Base-by-base conservation (phyloP, 2,113 vertebrate genomes). In the Labrus mixtus region DNA sequence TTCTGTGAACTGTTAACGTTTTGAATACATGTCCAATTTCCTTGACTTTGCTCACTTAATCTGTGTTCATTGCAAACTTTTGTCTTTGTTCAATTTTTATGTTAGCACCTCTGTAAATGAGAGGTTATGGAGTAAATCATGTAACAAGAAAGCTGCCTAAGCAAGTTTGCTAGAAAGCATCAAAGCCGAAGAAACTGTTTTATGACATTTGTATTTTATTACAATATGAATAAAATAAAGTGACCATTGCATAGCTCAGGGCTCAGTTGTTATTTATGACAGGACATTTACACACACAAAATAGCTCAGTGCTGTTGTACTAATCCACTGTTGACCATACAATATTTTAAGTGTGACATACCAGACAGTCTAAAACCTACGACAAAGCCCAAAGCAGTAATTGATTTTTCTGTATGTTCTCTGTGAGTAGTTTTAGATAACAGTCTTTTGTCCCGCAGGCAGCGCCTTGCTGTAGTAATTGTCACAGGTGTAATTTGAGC, bases 401-500 rank as follows among this genome's bases (percentile, higher is more conserved):
- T 87, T 83, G 79, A 68, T 84, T 89, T 89, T 79, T 69, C 79
- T 84, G 68, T 83, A 81, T 77, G 67, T 84, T 90, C 81, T 82
- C 74, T 5, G 23, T 77, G 81, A 91, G 78, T 84, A 88, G 90
- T 91, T 91, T 90, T 89, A 83, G 88, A 86, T 89, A 85, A 82
- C 83, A 77, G 58, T 84, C 84, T 51, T 88, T 91, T 92, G 88
- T 91, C 69, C 83, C 1, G 10, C 78, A 65, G 88, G 82, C 83
- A 88, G 83, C 81, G 51, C 84, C 75, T 87, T 63, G 79, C 78
- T 67, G 76, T 75, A 79, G 87, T 87, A 86, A 90, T 89, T 91
- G 89, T 84, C 83, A 61, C 89, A 90, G 89, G 89, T 90, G 91
- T 90, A 91, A 92, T 91, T 91, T 89, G 90, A 92, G 89, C 83